Evolutionary conservation across 2,797 vertebrate species (phyloP), one percentile per base, ranked within the genome.

Genomic region (Malacoctenus gilli): DNA sequence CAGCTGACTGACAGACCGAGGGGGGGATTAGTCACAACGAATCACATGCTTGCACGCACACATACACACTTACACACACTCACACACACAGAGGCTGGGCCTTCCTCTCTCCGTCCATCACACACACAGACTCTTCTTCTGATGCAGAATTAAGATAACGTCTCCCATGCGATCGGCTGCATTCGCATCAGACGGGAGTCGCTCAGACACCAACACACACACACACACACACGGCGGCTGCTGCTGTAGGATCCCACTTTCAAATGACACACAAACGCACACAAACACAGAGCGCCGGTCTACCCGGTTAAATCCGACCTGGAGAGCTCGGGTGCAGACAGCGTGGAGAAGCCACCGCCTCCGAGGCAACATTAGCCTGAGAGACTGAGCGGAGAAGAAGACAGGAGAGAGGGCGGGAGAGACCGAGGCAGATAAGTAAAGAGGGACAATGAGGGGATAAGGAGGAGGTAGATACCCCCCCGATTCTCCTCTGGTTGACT

Each of bases 1-100:
- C 82, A 86, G 83, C 84, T 87, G 87, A 86, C 72, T 72, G 79
- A 86, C 61, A 69, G 63, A 61, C 64, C 60, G 70, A 58, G 49
- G 73, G 9, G n/a, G 37, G 74, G 86, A 89, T 88, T 83, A 87
- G 85, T 84, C 83, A 75, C 73, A 83, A 74, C 13, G 41, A 75
- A 86, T 87, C 78, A 77, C 80, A 85, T 57, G 80, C 79, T 76
- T 77, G 71, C 68, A 21, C 13, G 38, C 56, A 68, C 65, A 35
- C 59, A 66, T 55, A 54, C 42, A 46, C 44, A 11, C 37, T 19
- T 18, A 39, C 37, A 15, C 35, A 36, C 49, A 44, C 56, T 56
- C 71, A n/a, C n/a, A n/a, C n/a, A n/a, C n/a, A n/a, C n/a, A n/a
- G n/a, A n/a, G n/a, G n/a, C n/a, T n/a, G n/a, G 8, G 14, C 4